Percentiles rank a stretch among this genome's conserved stretches.
Conservation (phyloP, 2,797 vertebrate genomes). For the Tinamus major region DNA sequence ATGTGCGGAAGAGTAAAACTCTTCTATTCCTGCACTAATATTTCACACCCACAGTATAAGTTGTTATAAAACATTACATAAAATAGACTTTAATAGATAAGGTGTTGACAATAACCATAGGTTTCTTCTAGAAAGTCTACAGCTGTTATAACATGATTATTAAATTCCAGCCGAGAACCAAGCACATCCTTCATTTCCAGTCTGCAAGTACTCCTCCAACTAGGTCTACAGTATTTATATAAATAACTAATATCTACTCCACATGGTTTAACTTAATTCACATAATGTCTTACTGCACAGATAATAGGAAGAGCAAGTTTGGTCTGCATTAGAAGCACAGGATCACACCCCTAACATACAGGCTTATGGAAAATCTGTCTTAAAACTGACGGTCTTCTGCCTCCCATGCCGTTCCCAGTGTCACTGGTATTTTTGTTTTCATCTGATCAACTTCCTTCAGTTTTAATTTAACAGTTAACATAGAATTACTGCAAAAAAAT, state of each 20-base stretch:
- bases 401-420: background rate
- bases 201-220: constrained; percentile 9
- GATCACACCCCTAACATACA: background rate
- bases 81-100: constrained; percentile 18
- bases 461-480: background rate
- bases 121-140: constrained; percentile 4
- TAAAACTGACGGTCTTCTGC: background rate
- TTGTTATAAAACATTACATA: background rate
- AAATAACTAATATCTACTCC: background rate
- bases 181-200: constrained; percentile 20
- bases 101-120: constrained; percentile 5
- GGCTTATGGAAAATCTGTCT: background rate
- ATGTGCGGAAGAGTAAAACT: background rate
- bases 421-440: background rate
- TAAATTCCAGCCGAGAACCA: constrained; percentile 39
- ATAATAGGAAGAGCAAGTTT: background rate
- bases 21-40: background rate
- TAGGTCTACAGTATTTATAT: background rate
- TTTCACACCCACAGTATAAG: background rate
- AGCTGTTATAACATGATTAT: constrained; percentile 18
- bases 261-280: constrained; percentile 32
- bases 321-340: background rate
- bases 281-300: background rate
- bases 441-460: background rate
- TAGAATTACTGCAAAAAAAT: background rate